Conservation (phyloP, 1,140 invertebrate species). For the Argopecten irradians region DNA sequence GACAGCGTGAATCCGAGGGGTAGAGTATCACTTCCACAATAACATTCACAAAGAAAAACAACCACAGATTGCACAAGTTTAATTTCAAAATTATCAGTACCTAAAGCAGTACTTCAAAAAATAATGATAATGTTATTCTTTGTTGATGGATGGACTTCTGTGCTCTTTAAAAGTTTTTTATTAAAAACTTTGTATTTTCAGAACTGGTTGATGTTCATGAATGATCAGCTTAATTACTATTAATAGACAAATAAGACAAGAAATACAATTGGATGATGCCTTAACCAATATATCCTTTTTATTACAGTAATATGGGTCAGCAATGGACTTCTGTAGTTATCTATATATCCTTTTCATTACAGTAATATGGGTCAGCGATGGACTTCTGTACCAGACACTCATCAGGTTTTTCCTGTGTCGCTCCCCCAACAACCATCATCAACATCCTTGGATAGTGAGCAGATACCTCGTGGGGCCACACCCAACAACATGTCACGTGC, state of each 20-base stretch:
- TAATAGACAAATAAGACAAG: too few species aligned
- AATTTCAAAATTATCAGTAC: too few species aligned
- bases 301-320: conserved; percentile 6
- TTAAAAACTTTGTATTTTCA: too few species aligned
- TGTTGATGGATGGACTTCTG: too few species aligned
- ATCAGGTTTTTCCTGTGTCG: not conserved
- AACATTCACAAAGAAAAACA: too few species aligned
- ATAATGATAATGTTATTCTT: too few species aligned
- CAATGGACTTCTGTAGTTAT: conserved; percentile 13
- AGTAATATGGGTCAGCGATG: conserved; percentile 9
- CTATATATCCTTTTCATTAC: not conserved
- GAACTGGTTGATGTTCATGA: too few species aligned
- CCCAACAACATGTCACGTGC: conserved; percentile 68
- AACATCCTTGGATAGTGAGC: not conserved
- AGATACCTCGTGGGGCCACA: not conserved
- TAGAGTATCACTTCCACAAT: not conserved
- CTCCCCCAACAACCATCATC: not conserved
- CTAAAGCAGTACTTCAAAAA: too few species aligned
- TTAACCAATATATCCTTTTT: not conserved
- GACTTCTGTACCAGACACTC: not conserved
- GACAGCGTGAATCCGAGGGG: not conserved
- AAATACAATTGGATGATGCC: too few species aligned
- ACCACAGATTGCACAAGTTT: too few species aligned
- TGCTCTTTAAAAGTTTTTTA: too few species aligned
- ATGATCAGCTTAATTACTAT: too few species aligned